Conservation (phyloP, 2,113 vertebrate species). For the Protomyctophum bolini region DNA sequence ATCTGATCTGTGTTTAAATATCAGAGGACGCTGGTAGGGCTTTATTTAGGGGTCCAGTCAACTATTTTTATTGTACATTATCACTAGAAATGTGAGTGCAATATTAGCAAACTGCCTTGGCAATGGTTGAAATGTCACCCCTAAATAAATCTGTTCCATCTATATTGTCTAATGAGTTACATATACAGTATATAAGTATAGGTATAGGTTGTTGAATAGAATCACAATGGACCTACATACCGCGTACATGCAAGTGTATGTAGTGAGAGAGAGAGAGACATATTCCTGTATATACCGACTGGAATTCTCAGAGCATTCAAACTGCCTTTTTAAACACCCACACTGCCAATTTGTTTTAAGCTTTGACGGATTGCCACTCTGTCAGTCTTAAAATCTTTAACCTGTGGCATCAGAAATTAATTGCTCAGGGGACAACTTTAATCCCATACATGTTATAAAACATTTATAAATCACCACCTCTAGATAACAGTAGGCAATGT, state of each 20-base stretch:
- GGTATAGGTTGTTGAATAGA: slow-evolving; percentile 1
- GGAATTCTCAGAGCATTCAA: slow-evolving; percentile 59
- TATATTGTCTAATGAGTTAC: slow-evolving; percentile 19
- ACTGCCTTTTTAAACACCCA: slow-evolving; percentile 41
- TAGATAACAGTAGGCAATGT: neutral
- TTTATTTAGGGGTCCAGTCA: slow-evolving; percentile 30
- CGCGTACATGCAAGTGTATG: too few species aligned
- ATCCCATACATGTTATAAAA: neutral
- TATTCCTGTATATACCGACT: slow-evolving; percentile 22
- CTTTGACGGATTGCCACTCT: slow-evolving; percentile 9
- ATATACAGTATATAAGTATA: neutral
- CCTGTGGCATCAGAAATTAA: slow-evolving; percentile 48
- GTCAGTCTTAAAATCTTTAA: slow-evolving; percentile 11
- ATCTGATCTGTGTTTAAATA: slow-evolving; percentile 19
- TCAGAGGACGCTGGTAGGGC: neutral
- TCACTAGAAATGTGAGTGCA: slow-evolving; percentile 36
- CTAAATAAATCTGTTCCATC: slow-evolving; percentile 17
- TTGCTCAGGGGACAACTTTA: slow-evolving; percentile 41
- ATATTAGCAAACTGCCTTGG: slow-evolving; percentile 32
- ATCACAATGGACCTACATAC: neutral
- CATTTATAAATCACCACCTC: slow-evolving; percentile 16
- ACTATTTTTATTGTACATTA: neutral
- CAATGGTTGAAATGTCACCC: slow-evolving; percentile 11
- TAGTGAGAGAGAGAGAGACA: neutral
- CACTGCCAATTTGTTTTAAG: slow-evolving; percentile 34